Base-by-base conservation (phyloP, 2,797 vertebrate species). In the Petrocephalus sullivani region DNA sequence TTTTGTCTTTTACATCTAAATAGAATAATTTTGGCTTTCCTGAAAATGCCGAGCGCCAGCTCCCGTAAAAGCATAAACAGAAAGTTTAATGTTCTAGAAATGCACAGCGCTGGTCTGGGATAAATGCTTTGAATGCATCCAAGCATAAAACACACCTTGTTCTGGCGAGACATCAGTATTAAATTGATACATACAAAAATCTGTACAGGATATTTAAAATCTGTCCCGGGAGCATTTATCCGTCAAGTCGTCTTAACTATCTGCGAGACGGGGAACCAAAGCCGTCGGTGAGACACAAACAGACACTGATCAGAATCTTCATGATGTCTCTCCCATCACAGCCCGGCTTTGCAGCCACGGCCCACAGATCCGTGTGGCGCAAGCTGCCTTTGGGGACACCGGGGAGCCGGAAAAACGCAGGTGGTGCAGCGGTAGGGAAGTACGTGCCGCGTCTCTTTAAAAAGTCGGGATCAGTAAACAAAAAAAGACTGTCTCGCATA, bases 1-100 rank as follows among this genome's bases (percentile, higher is more conserved):
- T 28, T 86, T 86, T 86, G 84, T 46, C 21, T 86, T 57, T 86
- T 86, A 86, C 53, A 83, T 83, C 81, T 83, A 83, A 83, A 83
- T 28, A 83, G 49, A 83, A 83, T 83, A 86, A 58, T 41, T 86
- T 86, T 54, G 23, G 21, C 33, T 57, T 86, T 86, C 84, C 56
- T 86, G 28, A 41, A 86, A 86, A 86, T 9, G 16, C 84, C 5
- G 8, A 46, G 49, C 23, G 7, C 84, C 58, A 1, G 3, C 56
- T 86, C 33, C 16, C 14, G 0, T 86, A 86, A 85, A 85, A 54
- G 16, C 84, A 60, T 60, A 58, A 60, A 58, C 53, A 60, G 46
- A 83, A 83, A 83, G 81, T 83, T 78, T 83, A 83, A 83, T 53
- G 49, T 53, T 19, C 53, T 58, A 57, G 28, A 86, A 86, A 28